phyloP scores from a whole-genome alignment of 2,888 invertebrate genomes.

The Ophioninae sp. region DNA sequence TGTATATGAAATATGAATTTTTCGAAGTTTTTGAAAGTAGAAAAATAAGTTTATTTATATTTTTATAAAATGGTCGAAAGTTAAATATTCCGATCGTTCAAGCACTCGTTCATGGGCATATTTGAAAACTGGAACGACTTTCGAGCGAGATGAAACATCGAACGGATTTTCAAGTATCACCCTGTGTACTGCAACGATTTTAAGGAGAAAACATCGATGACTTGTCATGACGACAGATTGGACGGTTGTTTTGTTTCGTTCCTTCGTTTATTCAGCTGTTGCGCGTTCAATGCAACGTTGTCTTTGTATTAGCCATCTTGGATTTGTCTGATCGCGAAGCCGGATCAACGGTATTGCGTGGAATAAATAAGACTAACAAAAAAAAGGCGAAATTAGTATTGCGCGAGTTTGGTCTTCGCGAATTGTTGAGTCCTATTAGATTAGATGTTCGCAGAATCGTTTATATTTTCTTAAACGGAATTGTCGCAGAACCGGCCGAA shows the following conservation, averaged over 20 bases:
- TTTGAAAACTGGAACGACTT: background rate
- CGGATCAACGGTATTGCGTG: background rate
- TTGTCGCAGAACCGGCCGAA: conserved; percentile 58
- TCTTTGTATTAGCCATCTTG: conserved; percentile 33
- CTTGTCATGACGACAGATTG: conserved; percentile 54
- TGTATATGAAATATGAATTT: too few species aligned
- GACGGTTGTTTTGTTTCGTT: conserved; percentile 47
- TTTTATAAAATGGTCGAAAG: too few species aligned
- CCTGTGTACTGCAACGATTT: background rate
- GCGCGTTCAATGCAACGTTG: conserved; percentile 20
- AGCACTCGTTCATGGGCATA: too few species aligned
- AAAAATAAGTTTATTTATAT: too few species aligned
- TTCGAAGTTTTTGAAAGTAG: too few species aligned
- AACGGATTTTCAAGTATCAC: background rate
- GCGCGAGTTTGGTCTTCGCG: conserved; percentile 63
- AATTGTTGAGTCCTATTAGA: background rate
- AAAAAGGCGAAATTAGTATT: conserved; percentile 20
- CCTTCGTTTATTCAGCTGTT: conserved; percentile 15
- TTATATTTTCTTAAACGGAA: background rate
- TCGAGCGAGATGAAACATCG: background rate
- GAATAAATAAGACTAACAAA: conserved; percentile 35
- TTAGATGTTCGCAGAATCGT: background rate
- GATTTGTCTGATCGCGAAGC: conserved; percentile 16
- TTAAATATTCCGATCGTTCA: too few species aligned
- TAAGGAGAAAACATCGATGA: conserved; percentile 19